Evolutionary conservation across 2,797 vertebrate genomes (phyloP), one percentile per base, ranked within the genome.

Genomic region (Emydoidea blandingii): DNA sequence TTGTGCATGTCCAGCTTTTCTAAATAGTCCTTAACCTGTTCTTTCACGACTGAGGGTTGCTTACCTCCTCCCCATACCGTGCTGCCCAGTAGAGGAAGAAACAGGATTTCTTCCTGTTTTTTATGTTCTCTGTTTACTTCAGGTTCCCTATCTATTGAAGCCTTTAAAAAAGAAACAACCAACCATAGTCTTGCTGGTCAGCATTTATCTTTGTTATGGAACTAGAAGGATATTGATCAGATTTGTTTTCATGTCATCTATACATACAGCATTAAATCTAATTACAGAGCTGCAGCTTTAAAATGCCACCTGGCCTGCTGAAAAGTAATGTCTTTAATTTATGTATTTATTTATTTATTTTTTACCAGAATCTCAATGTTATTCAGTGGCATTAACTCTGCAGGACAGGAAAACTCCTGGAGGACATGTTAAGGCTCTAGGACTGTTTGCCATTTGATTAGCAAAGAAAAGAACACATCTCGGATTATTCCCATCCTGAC

Each of bases 41-140:
- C 53, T 54, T 54, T 54, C 21, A 23, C 21, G 3, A 54, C 53
- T 54, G 21, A 54, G 19, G 53, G 21, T 8, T 54, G 53, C 53
- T 54, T 21, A 25, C 53, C 21, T 54, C 21, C 53, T 54, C 53
- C 21, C 21, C 21, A 54, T 54, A 9, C 53, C 10, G 53, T 54
- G 9, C 21, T 54, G 21, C 53, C 53, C 53, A 54, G 53, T 54
- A 54, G 21, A 54, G 53, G 53, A 54, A 54, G 21, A 23, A 54
- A 54, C 7, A 53, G 53, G 41, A 3, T 49, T 87, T 95, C 87
- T 76, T 37, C 2, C 1, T 44, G 2, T 6, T 50, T 14, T 79
- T 93, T 88, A 87, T 62, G 74, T 87, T 49, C 90, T 88, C 25
- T 93, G 4, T 83, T 89, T 81, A 74, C 50, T 74, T 79, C 25